Percentiles rank a stretch among this genome's conserved stretches.
These are phyloP conservation scores for Acrocephalus arundinaceus DNA, from an alignment of 2,113 vertebrate species.

Conservation along the genomic window DNA sequence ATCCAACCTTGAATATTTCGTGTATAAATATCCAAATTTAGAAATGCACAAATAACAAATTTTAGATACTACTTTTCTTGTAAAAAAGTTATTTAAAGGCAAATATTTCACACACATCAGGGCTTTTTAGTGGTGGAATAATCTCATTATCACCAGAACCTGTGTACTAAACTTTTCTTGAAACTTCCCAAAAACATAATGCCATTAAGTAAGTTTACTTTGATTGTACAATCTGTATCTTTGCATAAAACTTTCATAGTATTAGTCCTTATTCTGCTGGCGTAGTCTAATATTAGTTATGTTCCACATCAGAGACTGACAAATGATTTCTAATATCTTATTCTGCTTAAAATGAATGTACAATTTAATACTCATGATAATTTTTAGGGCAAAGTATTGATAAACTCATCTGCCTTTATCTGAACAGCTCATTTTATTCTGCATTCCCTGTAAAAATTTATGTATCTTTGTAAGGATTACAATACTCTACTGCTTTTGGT, in stretches of 20 bases:
- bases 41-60: background rate
- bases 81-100: background rate
- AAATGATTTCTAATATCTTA: background rate
- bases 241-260: background rate
- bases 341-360: background rate
- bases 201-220: background rate
- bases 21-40: background rate
- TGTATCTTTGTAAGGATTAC: background rate
- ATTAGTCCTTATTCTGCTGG: background rate
- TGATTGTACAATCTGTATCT: background rate
- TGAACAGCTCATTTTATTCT: background rate
- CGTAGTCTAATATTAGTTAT: background rate
- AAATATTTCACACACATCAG: background rate
- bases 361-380: background rate
- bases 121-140: background rate
- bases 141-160: background rate
- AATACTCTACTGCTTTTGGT: background rate
- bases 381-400: background rate
- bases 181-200: background rate
- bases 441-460: background rate
- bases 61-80: background rate
- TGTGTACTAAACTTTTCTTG: background rate
- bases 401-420: background rate
- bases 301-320: background rate
- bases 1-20: background rate